Evolutionary conservation across 2,888 invertebrate genomes (phyloP).

Genomic region (Leptopilina syphax): DNA sequence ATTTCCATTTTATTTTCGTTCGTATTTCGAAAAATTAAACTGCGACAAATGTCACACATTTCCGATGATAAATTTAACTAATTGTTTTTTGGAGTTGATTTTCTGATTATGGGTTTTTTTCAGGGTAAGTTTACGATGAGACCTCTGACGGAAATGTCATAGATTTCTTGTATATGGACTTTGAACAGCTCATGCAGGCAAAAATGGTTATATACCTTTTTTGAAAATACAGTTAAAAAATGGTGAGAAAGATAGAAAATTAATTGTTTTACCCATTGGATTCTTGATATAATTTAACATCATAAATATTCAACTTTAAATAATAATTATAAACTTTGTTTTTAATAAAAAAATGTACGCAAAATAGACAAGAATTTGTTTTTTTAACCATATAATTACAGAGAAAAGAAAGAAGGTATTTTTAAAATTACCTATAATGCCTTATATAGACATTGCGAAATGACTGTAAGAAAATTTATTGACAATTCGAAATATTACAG

Average conservation of each 20-base stretch:
- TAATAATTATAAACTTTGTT: too few species aligned
- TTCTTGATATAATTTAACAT: too few species aligned
- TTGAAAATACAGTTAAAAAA: not conserved
- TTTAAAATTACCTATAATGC: not conserved
- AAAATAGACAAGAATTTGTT: too few species aligned
- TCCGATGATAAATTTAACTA: not conserved
- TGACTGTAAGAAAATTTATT: not conserved
- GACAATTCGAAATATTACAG: not conserved
- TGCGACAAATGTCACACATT: too few species aligned
- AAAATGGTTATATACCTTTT: not conserved
- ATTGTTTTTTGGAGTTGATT: not conserved
- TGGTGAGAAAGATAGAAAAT: not conserved
- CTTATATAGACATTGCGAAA: constrained; percentile 3
- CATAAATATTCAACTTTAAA: too few species aligned
- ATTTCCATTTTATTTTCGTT: too few species aligned
- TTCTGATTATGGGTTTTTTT: not conserved
- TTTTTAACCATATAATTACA: too few species aligned
- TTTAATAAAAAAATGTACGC: too few species aligned
- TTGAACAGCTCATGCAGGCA: constrained; percentile 9
- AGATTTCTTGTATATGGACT: constrained; percentile 7
- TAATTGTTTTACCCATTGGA: not conserved
- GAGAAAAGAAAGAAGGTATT: too few species aligned
- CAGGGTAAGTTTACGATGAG: not conserved
- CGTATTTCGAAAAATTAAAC: too few species aligned
- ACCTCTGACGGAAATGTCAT: constrained; percentile 12